phyloP scores from a whole-genome alignment of 2,797 vertebrate species.

The Dryobates pubescens region DNA sequence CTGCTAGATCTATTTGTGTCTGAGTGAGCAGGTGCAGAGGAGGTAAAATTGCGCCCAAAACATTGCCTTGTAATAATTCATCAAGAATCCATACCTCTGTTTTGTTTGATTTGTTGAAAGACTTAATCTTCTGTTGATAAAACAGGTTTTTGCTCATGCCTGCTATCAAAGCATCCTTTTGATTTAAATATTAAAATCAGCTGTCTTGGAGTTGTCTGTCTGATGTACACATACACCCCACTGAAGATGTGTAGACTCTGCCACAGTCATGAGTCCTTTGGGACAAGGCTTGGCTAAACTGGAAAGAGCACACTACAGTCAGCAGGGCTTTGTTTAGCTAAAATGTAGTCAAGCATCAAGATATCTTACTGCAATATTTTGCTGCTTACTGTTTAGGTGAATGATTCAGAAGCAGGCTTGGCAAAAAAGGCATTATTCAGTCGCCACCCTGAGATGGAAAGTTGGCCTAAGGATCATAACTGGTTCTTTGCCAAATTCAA shows the following conservation, averaged over 20 bases:
- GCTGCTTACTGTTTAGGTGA: conserved; percentile 78
- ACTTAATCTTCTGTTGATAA: neutral
- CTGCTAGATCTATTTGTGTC: neutral
- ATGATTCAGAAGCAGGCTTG: conserved; percentile 80
- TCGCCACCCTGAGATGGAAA: conserved; percentile 92
- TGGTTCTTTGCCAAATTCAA: conserved; percentile 97
- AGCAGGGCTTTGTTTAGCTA: neutral
- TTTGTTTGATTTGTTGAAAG: neutral
- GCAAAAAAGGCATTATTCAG: conserved; percentile 87
- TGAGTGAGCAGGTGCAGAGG: neutral
- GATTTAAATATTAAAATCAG: neutral
- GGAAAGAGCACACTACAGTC: neutral
- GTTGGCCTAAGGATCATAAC: conserved; percentile 89
- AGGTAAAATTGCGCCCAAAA: neutral
- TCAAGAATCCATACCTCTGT: neutral
- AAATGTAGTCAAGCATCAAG: neutral
- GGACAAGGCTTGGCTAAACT: neutral
- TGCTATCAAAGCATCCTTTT: neutral
- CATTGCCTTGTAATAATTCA: neutral
- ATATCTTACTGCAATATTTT: neutral
- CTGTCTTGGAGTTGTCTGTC: neutral
- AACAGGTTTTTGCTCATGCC: neutral
- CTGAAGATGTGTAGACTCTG: neutral
- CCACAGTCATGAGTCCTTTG: neutral
- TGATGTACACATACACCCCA: neutral